A percentile compares a stretch with the other conserved stretches of the same genome.
Evolutionary conservation across 1,140 invertebrate genomes (phyloP).

Genomic region (Oscheius sp.): DNA sequence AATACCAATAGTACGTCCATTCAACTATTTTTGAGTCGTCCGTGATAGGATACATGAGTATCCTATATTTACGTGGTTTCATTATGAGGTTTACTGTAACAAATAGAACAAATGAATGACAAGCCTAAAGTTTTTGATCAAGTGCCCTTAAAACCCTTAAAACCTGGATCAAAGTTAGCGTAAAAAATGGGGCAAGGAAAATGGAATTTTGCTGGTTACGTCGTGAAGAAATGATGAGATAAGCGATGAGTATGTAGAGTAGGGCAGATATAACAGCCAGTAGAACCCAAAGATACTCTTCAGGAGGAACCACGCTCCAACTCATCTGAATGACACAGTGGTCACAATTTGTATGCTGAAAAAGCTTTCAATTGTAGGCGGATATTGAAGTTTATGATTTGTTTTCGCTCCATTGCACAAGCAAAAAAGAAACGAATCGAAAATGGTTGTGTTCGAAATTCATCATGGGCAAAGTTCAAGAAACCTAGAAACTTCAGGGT

Average conservation of each 20-base stretch:
- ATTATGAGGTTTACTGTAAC: not conserved
- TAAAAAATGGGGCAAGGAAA: not conserved
- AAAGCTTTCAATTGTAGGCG: not conserved
- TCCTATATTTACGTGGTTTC: not conserved
- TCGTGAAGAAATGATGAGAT: not conserved
- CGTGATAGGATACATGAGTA: not conserved
- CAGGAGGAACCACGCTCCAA: not conserved
- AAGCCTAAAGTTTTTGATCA: not conserved
- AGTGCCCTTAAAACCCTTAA: not conserved
- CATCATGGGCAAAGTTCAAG: not conserved
- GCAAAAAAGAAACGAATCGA: not conserved
- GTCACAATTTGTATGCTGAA: not conserved
- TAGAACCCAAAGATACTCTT: not conserved
- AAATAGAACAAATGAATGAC: not conserved
- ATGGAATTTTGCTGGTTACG: not conserved
- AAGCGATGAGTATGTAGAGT: not conserved
- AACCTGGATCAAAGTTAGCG: not conserved
- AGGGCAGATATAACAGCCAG: not conserved
- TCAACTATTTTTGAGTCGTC: not conserved
- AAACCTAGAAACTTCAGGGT: not conserved
- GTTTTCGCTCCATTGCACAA: not conserved
- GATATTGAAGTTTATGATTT: too few relatives aligned
- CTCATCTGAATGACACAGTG: not conserved
- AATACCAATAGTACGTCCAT: constrained; percentile 1
- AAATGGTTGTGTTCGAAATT: not conserved